Evolutionary conservation across 2,797 vertebrate genomes (phyloP), one percentile per base, ranked within the genome.

Genomic region (Gobio occitaniae): DNA sequence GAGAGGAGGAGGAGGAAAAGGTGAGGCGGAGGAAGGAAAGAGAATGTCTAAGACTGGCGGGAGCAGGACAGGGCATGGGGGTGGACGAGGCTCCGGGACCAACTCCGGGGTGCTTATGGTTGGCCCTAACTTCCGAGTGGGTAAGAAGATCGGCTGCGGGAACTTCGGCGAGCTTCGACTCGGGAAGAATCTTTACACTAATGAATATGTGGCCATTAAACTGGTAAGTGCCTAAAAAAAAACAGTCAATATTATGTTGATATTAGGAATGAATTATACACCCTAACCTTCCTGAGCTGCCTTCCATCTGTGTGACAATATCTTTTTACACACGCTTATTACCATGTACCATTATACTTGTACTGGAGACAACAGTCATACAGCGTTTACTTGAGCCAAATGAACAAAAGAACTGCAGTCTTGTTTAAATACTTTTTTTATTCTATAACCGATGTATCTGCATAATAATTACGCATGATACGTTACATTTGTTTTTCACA

Each of bases 81-180:
- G 95, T 1, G 32, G 84, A 89, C 96, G 98, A 85, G 94, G 94
- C 88, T 89, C 97, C 38, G 97, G 97, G 94, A 94, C 97, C 96
- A 98, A 96, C 93, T 97, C 98, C 61, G 98, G 98, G 92, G 98
- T 99, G 93, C 96, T 99, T 91, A 99, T 99, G 98, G 98, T 99
- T 89, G 98, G 98, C 90, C 98, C 98, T 87, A 99, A 99, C 94
- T 99, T 99, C 93, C 96, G 98, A 0, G 98, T 99, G 47, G 98
- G 98, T 86, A 99, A 99, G 96, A 99, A 99, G 96, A 99, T 99
- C 0, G 98, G 98, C 92, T 99, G 98, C 2, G 98, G 98, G 89
- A 99, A 99, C 93, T 99, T 99, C 79, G 98, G 98, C 90, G 98
- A 99, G 92, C 97, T 99, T 88, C 97, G 98, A 78, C 96, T 99